Base-by-base conservation (phyloP, 2,888 invertebrate species). In the Allolobophora icterica region DNA sequence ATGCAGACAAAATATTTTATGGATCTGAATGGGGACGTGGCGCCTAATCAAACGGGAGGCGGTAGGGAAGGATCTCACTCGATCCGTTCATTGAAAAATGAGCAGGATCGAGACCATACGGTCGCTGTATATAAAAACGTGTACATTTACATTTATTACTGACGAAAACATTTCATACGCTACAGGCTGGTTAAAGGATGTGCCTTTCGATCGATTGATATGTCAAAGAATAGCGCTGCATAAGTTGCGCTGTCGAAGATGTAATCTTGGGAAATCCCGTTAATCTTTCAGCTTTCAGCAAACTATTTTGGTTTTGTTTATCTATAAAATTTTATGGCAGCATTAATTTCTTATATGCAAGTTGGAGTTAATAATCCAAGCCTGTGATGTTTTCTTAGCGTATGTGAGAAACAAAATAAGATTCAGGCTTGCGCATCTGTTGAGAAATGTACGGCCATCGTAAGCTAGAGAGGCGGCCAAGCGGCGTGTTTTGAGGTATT, bases 401-500 rank as follows among this genome's bases (percentile, higher is more conserved):
- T 58, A n/a, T n/a, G 71, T n/a, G 30, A n/a, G 71, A 71, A 30
- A n/a, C 30, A 71, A 71, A 71, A 30, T 58, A 30, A 71, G 71
- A 0, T 13, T 71, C n/a, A 71, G 52, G 19, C 52, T 19, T 24
- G 71, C 71, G 71, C 30, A 71, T 71, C n/a, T 71, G n/a, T 71
- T 6, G 30, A 71, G 71, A 71, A 30, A 71, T 71, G 71, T n/a
- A 71, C 71, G 71, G 8, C n/a, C n/a, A 11, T 71, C 30, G 52
- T 52, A 71, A 71, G 30, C 30, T 11, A 71, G n/a, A 71, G n/a
- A 71, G 71, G 6, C 71, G n/a, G n/a, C 71, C 30, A 11, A n/a
- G 71, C 71, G 71, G 71, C n/a, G 71, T 71, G 71, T n/a, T 71
- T 71, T 71, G 71, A 71, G n/a, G 71, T 71, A 71, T 71, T n/a